These are phyloP conservation scores for Rostratula benghalensis DNA, from an alignment of 2,113 vertebrate genomes.

Conservation along the genomic window DNA sequence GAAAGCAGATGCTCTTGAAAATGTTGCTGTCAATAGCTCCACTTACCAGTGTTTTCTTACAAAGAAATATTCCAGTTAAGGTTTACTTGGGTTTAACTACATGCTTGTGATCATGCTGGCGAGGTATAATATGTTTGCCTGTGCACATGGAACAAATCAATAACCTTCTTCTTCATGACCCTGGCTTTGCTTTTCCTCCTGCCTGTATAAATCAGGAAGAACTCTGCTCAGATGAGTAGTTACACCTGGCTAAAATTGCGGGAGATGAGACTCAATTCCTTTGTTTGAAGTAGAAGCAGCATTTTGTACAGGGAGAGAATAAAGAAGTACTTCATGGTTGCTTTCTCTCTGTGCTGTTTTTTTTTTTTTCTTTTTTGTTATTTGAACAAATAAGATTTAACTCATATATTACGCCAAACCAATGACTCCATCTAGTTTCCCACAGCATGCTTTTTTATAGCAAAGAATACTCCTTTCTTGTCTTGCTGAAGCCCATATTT, in stretches of 20 bases:
- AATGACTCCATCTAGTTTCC: constrained; percentile 48
- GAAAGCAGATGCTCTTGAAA: constrained; percentile 56
- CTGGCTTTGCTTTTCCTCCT: constrained; percentile 11
- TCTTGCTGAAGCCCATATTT: background rate
- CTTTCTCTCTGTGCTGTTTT: background rate
- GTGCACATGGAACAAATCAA: constrained; percentile 11
- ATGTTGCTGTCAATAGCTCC: constrained; percentile 15
- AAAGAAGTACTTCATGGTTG: constrained; percentile 18
- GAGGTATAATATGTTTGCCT: constrained; percentile 49
- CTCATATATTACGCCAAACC: constrained; percentile 48
- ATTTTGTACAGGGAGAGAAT: constrained; percentile 14
- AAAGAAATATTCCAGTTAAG: constrained; percentile 60
- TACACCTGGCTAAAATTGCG: background rate
- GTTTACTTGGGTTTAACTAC: constrained; percentile 24
- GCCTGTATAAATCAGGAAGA: constrained; percentile 22
- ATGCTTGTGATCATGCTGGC: constrained; percentile 15
- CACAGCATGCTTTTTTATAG: background rate
- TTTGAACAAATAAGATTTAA: constrained; percentile 46
- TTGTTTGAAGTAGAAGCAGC: constrained; percentile 39
- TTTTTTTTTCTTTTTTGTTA: constrained; percentile 29
- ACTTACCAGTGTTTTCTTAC: constrained; percentile 43
- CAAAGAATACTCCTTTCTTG: constrained; percentile 16
- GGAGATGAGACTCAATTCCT: background rate
- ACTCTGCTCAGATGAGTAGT: constrained; percentile 12
- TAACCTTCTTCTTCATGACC: constrained; percentile 29